Percentiles rank a stretch among this genome's conserved stretches.
These are phyloP conservation scores for Drosophila nikananu DNA, from an alignment of 1,140 invertebrate genomes.

Conservation along the genomic window DNA sequence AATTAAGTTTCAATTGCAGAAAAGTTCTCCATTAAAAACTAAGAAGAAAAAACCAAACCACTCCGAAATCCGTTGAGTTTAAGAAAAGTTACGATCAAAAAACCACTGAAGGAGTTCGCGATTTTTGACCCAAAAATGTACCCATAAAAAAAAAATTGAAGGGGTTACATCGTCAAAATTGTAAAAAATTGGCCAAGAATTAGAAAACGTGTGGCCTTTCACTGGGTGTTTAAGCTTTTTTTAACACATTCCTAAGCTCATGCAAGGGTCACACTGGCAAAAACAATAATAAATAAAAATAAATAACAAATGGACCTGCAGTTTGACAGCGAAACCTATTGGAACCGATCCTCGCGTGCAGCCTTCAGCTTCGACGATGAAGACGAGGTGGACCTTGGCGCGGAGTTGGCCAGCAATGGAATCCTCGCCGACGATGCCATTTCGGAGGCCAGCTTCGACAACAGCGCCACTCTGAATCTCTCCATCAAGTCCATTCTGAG, in stretches of 20 bases:
- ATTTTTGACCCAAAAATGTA: too few relatives aligned
- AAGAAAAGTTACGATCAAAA: too few relatives aligned
- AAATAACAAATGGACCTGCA: constrained; percentile 46
- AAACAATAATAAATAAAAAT: not conserved
- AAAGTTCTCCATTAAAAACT: too few relatives aligned
- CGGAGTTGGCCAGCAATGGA: constrained; percentile 46
- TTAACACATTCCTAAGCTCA: not conserved
- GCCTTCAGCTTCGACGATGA: constrained; percentile 85
- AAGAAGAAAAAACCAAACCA: too few relatives aligned
- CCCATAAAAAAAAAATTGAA: too few relatives aligned
- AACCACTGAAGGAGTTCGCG: too few relatives aligned
- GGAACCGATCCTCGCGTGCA: constrained; percentile 78
- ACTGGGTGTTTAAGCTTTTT: too few relatives aligned
- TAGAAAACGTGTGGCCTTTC: too few relatives aligned
- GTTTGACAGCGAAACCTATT: constrained; percentile 73
- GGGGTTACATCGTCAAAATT: too few relatives aligned
- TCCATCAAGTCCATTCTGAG: constrained; percentile 75
- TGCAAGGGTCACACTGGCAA: constrained; percentile 3
- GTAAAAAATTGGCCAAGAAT: too few relatives aligned
- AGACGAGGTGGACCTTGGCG: constrained; percentile 51
- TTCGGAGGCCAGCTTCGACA: constrained; percentile 76
- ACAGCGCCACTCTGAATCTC: constrained; percentile 61
- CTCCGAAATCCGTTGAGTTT: too few relatives aligned
- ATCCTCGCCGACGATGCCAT: constrained; percentile 78
- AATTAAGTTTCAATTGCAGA: too few relatives aligned